Conservation (phyloP, 2,888 invertebrate species). For the Cheilosia urbana region DNA sequence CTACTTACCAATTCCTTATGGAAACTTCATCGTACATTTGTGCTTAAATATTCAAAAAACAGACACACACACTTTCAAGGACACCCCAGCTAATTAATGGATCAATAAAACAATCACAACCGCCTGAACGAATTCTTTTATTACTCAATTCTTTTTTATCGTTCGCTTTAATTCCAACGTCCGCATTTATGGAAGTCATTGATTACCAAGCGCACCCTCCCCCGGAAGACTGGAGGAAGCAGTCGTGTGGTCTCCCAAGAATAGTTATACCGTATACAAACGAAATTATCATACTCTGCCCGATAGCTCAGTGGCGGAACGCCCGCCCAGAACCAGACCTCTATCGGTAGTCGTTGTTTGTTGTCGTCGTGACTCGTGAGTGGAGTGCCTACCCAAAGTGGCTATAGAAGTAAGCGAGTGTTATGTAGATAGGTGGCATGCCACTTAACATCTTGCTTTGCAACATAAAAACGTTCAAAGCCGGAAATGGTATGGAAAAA, state of each 20-base stretch:
- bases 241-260: constrained; percentile 51
- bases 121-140: constrained; percentile 18
- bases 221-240: constrained; percentile 16
- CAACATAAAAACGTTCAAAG: constrained; percentile 39
- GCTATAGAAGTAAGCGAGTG: constrained; percentile 19
- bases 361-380: constrained; percentile 30
- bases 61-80: constrained; percentile 13
- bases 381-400: constrained; percentile 35
- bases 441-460: constrained; percentile 28
- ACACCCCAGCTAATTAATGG: constrained; percentile 32
- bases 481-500: constrained; percentile 63
- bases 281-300: constrained; percentile 24
- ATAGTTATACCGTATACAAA: constrained; percentile 10
- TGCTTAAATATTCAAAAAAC: too few species aligned
- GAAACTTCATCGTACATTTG: too few species aligned
- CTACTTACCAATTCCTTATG: too few species aligned
- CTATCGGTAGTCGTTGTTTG: constrained; percentile 17
- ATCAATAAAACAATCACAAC: constrained; percentile 37
- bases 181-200: constrained; percentile 19
- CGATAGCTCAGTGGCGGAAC: constrained; percentile 52
- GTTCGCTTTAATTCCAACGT: constrained; percentile 35
- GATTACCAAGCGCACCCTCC: constrained; percentile 22
- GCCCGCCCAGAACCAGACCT: constrained; percentile 47
- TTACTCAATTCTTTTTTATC: constrained; percentile 1
- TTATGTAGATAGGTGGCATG: constrained; percentile 32